A percentile compares a stretch with the other conserved stretches of the same genome.
Evolutionary conservation across 1,140 invertebrate genomes (phyloP).

Genomic region (Apolygus lucorum): DNA sequence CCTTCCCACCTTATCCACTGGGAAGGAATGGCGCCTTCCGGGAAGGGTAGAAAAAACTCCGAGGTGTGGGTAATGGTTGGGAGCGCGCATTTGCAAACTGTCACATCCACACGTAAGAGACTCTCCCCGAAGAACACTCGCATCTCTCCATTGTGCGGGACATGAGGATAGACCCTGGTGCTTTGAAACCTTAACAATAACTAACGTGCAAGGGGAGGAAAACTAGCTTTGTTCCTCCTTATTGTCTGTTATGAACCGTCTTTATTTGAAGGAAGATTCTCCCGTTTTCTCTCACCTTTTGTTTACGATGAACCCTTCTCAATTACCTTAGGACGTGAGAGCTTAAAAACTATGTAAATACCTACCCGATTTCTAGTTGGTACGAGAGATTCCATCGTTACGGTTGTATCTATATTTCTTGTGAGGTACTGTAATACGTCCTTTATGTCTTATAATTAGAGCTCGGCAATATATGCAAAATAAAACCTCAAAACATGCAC

Average conservation of each 20-base stretch:
- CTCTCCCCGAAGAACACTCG: not conserved
- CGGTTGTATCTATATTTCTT: too few relatives aligned
- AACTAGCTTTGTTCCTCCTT: not conserved
- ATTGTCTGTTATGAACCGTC: too few relatives aligned
- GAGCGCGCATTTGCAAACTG: slow-evolving; percentile 20
- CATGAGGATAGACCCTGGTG: too few relatives aligned
- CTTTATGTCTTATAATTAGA: too few relatives aligned
- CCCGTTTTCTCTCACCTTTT: not conserved
- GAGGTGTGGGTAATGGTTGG: slow-evolving; percentile 16
- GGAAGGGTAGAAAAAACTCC: not conserved
- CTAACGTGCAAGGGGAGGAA: not conserved
- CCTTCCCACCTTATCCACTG: not conserved
- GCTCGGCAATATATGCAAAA: too few relatives aligned
- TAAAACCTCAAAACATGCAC: too few relatives aligned
- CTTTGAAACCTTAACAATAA: not conserved
- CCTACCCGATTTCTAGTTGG: too few relatives aligned
- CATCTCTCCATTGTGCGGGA: not conserved
- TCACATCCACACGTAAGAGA: slow-evolving; percentile 16
- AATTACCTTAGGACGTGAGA: too few relatives aligned
- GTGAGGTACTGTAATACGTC: too few relatives aligned
- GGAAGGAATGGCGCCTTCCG: too few relatives aligned
- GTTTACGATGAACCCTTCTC: not conserved
- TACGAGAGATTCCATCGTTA: too few relatives aligned
- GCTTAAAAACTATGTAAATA: too few relatives aligned
- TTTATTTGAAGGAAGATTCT: not conserved